phyloP scores from a whole-genome alignment of 2,797 vertebrate genomes.

The Acanthornis magna region DNA sequence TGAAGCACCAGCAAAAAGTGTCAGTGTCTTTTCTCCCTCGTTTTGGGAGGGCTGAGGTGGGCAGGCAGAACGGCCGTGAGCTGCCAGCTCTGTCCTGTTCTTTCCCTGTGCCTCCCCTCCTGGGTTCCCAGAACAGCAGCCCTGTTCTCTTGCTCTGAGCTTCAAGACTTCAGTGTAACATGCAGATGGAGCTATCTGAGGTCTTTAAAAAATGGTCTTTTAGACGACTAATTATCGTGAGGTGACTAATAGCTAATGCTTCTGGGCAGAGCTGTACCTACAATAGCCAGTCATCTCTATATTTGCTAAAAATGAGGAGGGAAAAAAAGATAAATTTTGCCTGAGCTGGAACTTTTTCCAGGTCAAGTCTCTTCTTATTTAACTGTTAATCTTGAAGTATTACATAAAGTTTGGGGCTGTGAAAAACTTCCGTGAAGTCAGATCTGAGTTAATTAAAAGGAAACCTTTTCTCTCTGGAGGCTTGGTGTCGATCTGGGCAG shows the following conservation, averaged over 20 bases:
- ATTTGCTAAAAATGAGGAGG: not conserved
- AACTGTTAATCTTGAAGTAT: slow-evolving; percentile 26
- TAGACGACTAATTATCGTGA: not conserved
- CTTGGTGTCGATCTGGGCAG: accelerated
- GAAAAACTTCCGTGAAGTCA: not conserved
- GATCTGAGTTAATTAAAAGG: slow-evolving; percentile 5
- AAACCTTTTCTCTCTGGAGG: not conserved
- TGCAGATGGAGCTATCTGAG: not conserved
- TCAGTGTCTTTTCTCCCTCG: not conserved
- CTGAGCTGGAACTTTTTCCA: slow-evolving; percentile 38
- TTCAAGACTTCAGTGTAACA: not conserved
- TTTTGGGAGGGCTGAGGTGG: not conserved
- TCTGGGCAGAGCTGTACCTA: slow-evolving; percentile 41
- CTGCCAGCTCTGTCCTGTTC: not conserved
- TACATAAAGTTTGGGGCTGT: not conserved
- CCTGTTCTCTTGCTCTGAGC: not conserved
- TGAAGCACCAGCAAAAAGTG: not conserved
- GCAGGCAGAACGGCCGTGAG: accelerated
- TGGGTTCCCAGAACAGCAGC: not conserved
- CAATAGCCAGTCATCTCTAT: not conserved
- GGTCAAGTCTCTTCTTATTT: slow-evolving; percentile 54
- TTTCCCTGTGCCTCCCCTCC: not conserved
- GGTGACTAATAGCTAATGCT: slow-evolving; percentile 28
- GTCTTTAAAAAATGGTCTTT: not conserved
- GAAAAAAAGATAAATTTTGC: not conserved